A percentile compares a stretch with the other conserved stretches of the same genome.
phyloP scores from a whole-genome alignment of 2,888 invertebrate genomes.

The Eupithecia exiguata region DNA sequence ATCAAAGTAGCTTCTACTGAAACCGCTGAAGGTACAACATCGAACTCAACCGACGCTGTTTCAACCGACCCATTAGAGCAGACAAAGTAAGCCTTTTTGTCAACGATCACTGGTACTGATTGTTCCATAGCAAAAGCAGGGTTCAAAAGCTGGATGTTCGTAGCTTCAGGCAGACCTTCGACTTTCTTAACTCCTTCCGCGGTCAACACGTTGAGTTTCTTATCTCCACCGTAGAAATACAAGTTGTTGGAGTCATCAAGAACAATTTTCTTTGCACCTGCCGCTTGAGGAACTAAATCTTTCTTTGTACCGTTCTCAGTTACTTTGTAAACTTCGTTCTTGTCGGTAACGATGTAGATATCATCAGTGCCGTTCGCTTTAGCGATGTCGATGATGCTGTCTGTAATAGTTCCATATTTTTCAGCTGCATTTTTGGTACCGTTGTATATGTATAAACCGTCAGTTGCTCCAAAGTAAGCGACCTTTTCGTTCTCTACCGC shows the following conservation, averaged over 20 bases:
- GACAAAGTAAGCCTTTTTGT: conserved; percentile 53
- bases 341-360: conserved; percentile 63
- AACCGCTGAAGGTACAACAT: conserved; percentile 60
- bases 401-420: conserved; percentile 62
- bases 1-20: conserved; percentile 60
- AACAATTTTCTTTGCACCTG: conserved; percentile 61
- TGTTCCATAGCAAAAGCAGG: conserved; percentile 59
- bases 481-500: conserved; percentile 47
- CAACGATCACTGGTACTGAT: conserved; percentile 54
- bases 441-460: conserved; percentile 57
- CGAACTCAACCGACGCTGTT: conserved; percentile 47
- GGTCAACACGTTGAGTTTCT: conserved; percentile 54
- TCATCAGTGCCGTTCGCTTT: conserved; percentile 56
- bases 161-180: conserved; percentile 59
- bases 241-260: conserved; percentile 64
- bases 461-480: conserved; percentile 50
- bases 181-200: conserved; percentile 55
- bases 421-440: conserved; percentile 44
- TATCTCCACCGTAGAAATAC: conserved; percentile 59
- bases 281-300: conserved; percentile 54
- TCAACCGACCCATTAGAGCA: conserved; percentile 60
- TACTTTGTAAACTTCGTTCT: conserved; percentile 63
- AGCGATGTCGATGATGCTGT: conserved; percentile 58
- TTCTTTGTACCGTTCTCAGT: conserved; percentile 63
- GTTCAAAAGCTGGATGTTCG: conserved; percentile 52